Conservation (phyloP, 2,888 invertebrate species). For the Zygothrica quintamaculata region DNA sequence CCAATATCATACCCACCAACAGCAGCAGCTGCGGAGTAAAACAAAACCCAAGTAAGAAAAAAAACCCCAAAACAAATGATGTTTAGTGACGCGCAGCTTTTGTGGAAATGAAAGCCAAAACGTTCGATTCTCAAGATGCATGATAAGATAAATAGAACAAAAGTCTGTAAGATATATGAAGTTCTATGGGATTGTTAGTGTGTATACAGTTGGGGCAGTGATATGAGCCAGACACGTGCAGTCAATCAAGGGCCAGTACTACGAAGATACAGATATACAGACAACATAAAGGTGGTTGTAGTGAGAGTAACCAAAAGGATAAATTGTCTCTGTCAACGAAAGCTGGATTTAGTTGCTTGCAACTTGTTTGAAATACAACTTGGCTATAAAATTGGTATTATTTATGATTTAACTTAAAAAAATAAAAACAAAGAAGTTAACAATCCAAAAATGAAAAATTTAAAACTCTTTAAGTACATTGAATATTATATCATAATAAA, state of each 20-base stretch:
- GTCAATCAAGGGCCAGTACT: slow-evolving; percentile 43
- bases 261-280: not conserved
- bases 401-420: too few species aligned
- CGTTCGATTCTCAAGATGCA: slow-evolving; percentile 64
- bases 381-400: too few species aligned
- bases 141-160: slow-evolving; percentile 71
- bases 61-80: slow-evolving; percentile 76
- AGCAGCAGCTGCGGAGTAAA: slow-evolving; percentile 50
- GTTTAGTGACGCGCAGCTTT: slow-evolving; percentile 79
- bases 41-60: slow-evolving; percentile 40
- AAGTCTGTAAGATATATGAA: slow-evolving; percentile 39
- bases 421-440: too few species aligned
- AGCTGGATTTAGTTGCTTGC: too few species aligned
- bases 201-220: slow-evolving; percentile 10
- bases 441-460: too few species aligned
- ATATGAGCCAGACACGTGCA: slow-evolving; percentile 42
- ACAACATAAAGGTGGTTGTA: slow-evolving; percentile 4
- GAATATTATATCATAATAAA: too few species aligned
- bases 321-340: too few species aligned
- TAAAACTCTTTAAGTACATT: too few species aligned
- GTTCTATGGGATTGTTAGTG: not conserved
- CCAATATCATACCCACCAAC: too few species aligned
- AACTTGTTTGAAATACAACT: too few species aligned
- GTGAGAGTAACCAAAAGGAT: slow-evolving; percentile 10
- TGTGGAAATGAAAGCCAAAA: slow-evolving; percentile 63